These are phyloP conservation scores for Trogon surrucura DNA, from an alignment of 2,113 vertebrate species.

Conservation along the genomic window DNA sequence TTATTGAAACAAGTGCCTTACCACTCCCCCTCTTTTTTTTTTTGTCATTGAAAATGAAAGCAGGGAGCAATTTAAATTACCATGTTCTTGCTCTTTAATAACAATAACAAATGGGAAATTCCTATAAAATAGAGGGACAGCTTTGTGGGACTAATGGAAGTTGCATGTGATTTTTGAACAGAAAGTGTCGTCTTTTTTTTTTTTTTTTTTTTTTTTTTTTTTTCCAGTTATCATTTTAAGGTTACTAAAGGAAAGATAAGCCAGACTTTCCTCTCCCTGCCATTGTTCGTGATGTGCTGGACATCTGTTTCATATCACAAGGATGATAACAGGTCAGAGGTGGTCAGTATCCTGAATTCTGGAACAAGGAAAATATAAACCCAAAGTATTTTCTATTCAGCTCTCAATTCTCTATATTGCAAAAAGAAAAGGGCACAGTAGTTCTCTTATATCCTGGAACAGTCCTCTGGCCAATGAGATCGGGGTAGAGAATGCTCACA, in stretches of 20 bases:
- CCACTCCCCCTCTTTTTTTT: not conserved
- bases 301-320: not conserved
- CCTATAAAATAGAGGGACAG: not conserved
- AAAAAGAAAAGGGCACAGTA: not conserved
- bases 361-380: not conserved
- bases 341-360: not conserved
- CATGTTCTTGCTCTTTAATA: not conserved
- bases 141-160: constrained; percentile 3
- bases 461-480: not conserved
- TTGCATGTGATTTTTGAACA: constrained; percentile 2
- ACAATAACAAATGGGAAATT: constrained; percentile 18
- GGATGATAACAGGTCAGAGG: not conserved
- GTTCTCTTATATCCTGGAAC: not conserved
- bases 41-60: constrained; percentile 7
- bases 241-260: not conserved
- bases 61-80: constrained; percentile 20
- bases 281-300: not conserved
- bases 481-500: not conserved
- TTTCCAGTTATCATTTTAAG: not conserved
- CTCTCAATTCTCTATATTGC: not conserved
- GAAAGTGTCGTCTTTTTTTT: not conserved
- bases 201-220: not conserved
- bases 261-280: not conserved
- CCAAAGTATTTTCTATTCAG: not conserved
- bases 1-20: not conserved